A percentile compares a stretch with the other conserved stretches of the same genome.
Evolutionary conservation across 1,140 invertebrate species (phyloP).

Genomic region (Sinella curviseta): DNA sequence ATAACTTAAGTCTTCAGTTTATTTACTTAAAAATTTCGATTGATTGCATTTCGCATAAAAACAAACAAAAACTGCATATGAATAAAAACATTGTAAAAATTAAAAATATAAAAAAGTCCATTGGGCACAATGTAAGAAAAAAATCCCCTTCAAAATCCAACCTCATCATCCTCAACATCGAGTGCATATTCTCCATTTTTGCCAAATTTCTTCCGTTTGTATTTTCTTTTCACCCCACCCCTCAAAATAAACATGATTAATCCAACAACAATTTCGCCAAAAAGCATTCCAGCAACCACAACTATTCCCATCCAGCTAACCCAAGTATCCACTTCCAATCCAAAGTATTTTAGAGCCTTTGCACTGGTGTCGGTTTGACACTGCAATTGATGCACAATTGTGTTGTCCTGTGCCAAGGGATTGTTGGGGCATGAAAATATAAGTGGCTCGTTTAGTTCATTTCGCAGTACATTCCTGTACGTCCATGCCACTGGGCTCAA

Average conservation of each 20-base stretch:
- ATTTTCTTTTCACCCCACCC: not conserved
- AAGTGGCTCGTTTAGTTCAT: constrained; percentile 61
- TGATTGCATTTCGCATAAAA: constrained; percentile 7
- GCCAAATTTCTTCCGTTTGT: not conserved
- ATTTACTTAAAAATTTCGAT: constrained; percentile 14
- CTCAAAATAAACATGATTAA: not conserved
- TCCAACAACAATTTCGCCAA: not conserved
- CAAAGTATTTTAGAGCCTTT: constrained; percentile 27
- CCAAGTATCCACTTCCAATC: not conserved
- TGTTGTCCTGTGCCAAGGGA: constrained; percentile 43
- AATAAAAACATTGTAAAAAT: not conserved
- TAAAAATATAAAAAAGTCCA: not conserved
- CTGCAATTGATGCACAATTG: constrained; percentile 28
- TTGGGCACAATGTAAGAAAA: not conserved
- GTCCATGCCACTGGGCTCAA: constrained; percentile 76
- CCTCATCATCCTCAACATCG: not conserved
- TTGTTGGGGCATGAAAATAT: constrained; percentile 47
- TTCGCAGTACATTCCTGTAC: constrained; percentile 65
- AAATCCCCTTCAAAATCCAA: not conserved
- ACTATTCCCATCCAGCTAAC: not conserved
- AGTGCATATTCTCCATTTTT: not conserved
- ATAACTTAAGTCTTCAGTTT: not conserved
- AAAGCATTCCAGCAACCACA: not conserved
- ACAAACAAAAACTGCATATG: not conserved
- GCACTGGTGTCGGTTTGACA: constrained; percentile 32